Evolutionary conservation across 2,113 vertebrate genomes (phyloP).

Genomic region (Thamnophis sirtalis): DNA sequence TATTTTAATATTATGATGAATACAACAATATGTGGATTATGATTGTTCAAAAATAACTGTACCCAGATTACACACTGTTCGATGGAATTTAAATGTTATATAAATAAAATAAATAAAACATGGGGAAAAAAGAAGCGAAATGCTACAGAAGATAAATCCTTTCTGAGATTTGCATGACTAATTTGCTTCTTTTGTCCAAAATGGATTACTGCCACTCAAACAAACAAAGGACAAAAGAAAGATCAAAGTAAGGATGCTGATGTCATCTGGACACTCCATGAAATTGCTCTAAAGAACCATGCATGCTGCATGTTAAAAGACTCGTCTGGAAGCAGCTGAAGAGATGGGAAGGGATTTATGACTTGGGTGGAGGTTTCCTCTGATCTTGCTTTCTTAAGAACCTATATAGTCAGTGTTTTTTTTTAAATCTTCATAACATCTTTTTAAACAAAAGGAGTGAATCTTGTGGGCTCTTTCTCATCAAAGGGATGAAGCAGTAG

Average conservation of each 20-base stretch:
- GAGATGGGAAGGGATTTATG: background rate
- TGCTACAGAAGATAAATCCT: background rate
- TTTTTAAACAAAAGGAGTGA: background rate
- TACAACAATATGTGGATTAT: too few relatives aligned
- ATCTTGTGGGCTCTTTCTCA: background rate
- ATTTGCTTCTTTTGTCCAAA: background rate
- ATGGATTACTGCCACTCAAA: background rate
- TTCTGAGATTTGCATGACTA: background rate
- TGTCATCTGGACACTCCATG: background rate
- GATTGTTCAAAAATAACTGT: too few relatives aligned
- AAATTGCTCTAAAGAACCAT: background rate
- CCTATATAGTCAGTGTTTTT: background rate
- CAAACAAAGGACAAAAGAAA: background rate
- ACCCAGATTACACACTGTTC: too few relatives aligned
- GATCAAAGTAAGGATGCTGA: background rate
- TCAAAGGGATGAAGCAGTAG: background rate
- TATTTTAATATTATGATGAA: too few relatives aligned
- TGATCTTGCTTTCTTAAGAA: background rate
- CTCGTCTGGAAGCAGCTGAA: background rate
- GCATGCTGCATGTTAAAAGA: background rate
- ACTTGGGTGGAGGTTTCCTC: background rate
- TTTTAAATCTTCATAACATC: background rate
- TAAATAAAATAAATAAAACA: too few relatives aligned
- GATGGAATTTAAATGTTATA: too few relatives aligned
- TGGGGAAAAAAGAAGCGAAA: background rate